phyloP scores from a whole-genome alignment of 2,113 vertebrate species.

The Sylvietta virens region DNA sequence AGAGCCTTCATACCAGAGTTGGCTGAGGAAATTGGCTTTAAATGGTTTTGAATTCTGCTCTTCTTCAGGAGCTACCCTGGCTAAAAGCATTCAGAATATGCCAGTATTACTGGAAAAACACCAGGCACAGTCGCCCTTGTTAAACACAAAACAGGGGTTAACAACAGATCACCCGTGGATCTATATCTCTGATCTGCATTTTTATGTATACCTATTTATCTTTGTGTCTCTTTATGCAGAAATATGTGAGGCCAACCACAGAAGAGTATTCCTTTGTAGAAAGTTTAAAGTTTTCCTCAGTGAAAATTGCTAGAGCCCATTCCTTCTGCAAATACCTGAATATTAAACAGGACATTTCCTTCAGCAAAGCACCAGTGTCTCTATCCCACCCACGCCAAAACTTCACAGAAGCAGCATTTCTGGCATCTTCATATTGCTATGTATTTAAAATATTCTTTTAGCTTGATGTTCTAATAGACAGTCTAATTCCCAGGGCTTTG shows the following conservation, averaged over 20 bases:
- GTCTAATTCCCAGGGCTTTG: conserved; percentile 69
- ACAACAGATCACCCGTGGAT: background rate
- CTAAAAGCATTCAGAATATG: background rate
- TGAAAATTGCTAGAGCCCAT: background rate
- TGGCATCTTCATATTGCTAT: background rate
- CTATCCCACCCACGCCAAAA: background rate
- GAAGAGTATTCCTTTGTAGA: background rate
- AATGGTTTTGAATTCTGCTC: background rate
- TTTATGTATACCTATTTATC: conserved; percentile 24
- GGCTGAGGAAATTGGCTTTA: background rate
- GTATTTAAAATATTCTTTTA: conserved; percentile 66
- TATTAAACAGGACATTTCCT: background rate
- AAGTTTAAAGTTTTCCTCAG: background rate
- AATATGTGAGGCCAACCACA: background rate
- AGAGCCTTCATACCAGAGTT: background rate
- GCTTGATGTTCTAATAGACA: conserved; percentile 56
- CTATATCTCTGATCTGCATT: conserved; percentile 25
- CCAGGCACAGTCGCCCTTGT: background rate
- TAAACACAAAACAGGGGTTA: background rate
- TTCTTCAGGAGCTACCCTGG: background rate
- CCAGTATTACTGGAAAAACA: background rate
- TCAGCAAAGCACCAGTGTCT: background rate
- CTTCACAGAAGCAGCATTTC: background rate
- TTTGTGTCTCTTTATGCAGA: background rate
- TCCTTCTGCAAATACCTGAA: background rate